Evolutionary conservation across 1,140 invertebrate genomes (phyloP).

Genomic region (Maniola jurtina): DNA sequence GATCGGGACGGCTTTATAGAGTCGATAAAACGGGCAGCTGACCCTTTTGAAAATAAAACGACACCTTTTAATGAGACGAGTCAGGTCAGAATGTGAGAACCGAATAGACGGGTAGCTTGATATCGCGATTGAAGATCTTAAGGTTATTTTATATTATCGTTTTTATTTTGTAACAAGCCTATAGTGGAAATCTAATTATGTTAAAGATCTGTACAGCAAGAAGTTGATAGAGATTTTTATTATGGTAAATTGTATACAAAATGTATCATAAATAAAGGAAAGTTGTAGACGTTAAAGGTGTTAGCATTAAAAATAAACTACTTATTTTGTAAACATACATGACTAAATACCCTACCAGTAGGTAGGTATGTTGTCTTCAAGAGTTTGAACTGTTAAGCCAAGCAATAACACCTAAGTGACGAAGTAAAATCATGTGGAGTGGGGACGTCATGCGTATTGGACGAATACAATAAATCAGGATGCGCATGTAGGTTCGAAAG

Average conservation of each 20-base stretch:
- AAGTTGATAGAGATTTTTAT: slow-evolving; percentile 1
- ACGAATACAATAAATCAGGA: slow-evolving; percentile 44
- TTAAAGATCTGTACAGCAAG: slow-evolving; percentile 21
- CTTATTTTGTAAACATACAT: background rate
- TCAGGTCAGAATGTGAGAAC: slow-evolving; percentile 54
- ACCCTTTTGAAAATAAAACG: slow-evolving; percentile 55
- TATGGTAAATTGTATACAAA: background rate
- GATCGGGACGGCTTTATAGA: slow-evolving; percentile 63
- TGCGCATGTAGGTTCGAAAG: too few species aligned
- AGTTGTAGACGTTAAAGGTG: too few species aligned
- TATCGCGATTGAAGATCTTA: slow-evolving; percentile 50
- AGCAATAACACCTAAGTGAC: slow-evolving; percentile 27
- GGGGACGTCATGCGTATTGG: slow-evolving; percentile 40
- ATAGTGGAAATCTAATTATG: slow-evolving; percentile 24
- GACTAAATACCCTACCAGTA: background rate
- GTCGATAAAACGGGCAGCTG: slow-evolving; percentile 65
- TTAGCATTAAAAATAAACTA: background rate
- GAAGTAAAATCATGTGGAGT: slow-evolving; percentile 37
- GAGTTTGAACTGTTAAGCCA: background rate
- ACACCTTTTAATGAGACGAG: slow-evolving; percentile 63
- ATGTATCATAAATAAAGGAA: too few species aligned
- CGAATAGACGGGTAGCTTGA: slow-evolving; percentile 41
- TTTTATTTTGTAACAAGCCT: slow-evolving; percentile 22
- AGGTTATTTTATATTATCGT: slow-evolving; percentile 42
- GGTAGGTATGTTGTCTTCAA: background rate